Base-by-base conservation (phyloP, 2,113 vertebrate genomes). In the Microtus montanus region DNA sequence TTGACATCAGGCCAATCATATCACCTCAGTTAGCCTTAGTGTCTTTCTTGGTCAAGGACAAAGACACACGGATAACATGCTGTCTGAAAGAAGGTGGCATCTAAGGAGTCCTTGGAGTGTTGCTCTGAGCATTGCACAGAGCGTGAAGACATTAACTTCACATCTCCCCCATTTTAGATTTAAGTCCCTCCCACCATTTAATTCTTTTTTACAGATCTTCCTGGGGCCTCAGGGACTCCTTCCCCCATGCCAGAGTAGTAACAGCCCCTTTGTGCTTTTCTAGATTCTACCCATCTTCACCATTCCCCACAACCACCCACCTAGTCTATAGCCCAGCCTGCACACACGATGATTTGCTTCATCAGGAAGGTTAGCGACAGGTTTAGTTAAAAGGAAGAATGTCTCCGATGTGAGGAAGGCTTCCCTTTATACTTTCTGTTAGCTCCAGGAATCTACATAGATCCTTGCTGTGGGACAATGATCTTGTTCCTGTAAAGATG, bases 181-280 rank as follows among this genome's bases (percentile, higher is more conserved):
- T 35, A 73, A 33, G 68, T 30, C 49, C 13, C 70, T 47, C 7
- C 44, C 22, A 68, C 19, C 1, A 0, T 17, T 68, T 24, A 3
- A 17, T 64, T 73, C 9, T 35, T 1, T 1, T 1, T 28, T 33
- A n/a, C 4, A 28, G 2, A 17, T 2, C 44, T 33, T 0, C 24
- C 4, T 13, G 28, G 38, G 12, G 3, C 7, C 4, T 8, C 22
- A 35, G 19, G 33, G 35, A 22, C 10, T 9, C 15, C 5, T 26
- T 2, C 3, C 24, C 79, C 19, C 14, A 8, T 9, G 2, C 66
- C 66, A 54, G 33, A 54, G 17, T 5, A 78, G 30, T 30, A 63
- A 5, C 19, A 28, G 1, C 2, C 7, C 64, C 12, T 2, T 70
- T 12, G 6, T 61, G 33, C 3, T 64, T 84, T 84, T 66, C n/a